Evolutionary conservation across 2,113 vertebrate genomes (phyloP), one percentile per base, ranked within the genome.

Genomic region (Chamaetylas fuelleborni): DNA sequence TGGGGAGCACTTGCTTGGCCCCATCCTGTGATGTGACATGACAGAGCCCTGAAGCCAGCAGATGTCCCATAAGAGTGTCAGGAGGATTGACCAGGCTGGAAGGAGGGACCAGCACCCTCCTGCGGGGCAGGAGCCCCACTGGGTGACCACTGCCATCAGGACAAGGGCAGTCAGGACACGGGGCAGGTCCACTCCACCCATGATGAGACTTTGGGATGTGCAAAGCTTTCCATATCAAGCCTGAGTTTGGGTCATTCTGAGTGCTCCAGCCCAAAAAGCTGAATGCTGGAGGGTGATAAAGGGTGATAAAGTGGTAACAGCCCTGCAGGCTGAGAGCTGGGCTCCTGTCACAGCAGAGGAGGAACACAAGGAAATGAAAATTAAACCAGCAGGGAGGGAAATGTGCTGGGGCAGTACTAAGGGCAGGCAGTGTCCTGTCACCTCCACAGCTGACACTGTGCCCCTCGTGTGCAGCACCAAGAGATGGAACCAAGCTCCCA

Each of bases 91-190:
- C 38, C 11, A 12, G 76, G 25, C 57, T 92, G 76, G 33, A 71
- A 42, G 0, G 0, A 82, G 19, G 54, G 29, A 47, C 3, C 6
- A 12, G n/a, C 40, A 34, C 13, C 38, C 8, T 62, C 28, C 1
- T 0, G 0, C 1, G 5, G 73, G 65, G 50, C 50, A 43, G 67
- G 45, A 67, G 28, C 23, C 53, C 34, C 53, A 3, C 34, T 11
- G 42, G 31, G 12, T 71, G 15, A 10, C 3, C 80, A 50, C 19
- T 1, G 1, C 45, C 2, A 0, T 0, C 9, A 61, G 64, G 36
- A 84, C 50, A 51, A 38, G 12, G 24, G 7, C 43, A 31, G 12
- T 5, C 29, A 53, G 48, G 64, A 77, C 40, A 54, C 0, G 0
- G 58, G 25, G 33, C 57, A 81, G 33, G 16, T 34, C 18, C 33